These are phyloP conservation scores for Conopomorpha cramerella DNA, from an alignment of 1,140 invertebrate genomes.

Conservation along the genomic window DNA sequence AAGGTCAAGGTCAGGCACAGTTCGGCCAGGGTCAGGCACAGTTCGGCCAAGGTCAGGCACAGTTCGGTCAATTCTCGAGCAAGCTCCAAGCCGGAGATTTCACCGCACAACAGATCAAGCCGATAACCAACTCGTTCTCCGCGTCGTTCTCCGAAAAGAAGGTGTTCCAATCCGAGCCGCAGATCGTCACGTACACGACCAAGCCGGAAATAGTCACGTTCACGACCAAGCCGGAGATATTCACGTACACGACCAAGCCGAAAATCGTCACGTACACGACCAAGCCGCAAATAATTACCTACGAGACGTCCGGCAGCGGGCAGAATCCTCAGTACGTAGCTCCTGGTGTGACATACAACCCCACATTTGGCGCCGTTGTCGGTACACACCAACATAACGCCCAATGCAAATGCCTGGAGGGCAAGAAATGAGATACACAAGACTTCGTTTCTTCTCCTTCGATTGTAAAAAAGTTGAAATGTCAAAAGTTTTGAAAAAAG, in stretches of 20 bases:
- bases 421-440: conserved; percentile 26
- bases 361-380: conserved; percentile 27
- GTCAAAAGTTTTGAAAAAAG: conserved; percentile 9
- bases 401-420: conserved; percentile 36
- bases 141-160: conserved; percentile 36
- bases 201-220: conserved; percentile 24
- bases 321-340: conserved; percentile 38
- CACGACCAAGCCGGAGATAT: conserved; percentile 23
- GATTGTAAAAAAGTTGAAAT: not conserved
- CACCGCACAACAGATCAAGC: conserved; percentile 20
- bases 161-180: conserved; percentile 30
- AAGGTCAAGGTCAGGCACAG: no score
- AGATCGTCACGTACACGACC: conserved; percentile 17
- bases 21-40: conserved; percentile 10
- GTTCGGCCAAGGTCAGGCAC: conserved; percentile 13
- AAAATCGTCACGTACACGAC: conserved; percentile 31
- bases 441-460: no score
- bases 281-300: conserved; percentile 32
- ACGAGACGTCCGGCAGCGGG: conserved; percentile 36
- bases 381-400: conserved; percentile 26
- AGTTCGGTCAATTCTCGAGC: conserved; percentile 11
- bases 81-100: conserved; percentile 5
- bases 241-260: conserved; percentile 36
- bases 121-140: conserved; percentile 27
- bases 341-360: conserved; percentile 31